A percentile compares a stretch with the other conserved stretches of the same genome.
phyloP scores from a whole-genome alignment of 2,797 vertebrate genomes.

The Eulemur coronatus region DNA sequence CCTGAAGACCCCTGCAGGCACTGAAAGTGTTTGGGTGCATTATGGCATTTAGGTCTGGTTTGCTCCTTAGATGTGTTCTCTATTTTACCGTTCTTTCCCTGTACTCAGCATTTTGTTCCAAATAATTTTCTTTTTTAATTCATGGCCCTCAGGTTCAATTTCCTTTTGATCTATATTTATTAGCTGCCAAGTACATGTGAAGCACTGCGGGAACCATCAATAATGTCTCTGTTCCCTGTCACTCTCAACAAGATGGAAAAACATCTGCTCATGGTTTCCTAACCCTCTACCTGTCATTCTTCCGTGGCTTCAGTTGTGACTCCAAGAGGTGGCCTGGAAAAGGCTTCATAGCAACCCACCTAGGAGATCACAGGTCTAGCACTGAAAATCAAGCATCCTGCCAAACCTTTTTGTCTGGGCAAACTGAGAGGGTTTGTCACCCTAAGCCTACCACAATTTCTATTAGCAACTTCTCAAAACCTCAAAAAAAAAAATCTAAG shows the following conservation, averaged over 20 bases:
- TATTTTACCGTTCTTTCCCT: conserved; percentile 10
- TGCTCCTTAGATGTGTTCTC: neutral
- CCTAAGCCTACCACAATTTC: neutral
- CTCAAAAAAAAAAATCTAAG: neutral
- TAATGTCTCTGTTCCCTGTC: conserved; percentile 20
- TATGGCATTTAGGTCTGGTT: neutral
- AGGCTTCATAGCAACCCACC: neutral
- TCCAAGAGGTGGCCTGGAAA: neutral
- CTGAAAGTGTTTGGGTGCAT: neutral
- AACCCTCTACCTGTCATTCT: neutral
- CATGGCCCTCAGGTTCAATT: conserved; percentile 24
- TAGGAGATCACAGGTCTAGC: neutral
- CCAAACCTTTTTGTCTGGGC: neutral
- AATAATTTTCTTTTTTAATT: conserved; percentile 47
- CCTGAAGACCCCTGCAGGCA: neutral
- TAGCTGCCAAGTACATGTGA: conserved; percentile 12
- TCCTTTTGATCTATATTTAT: conserved; percentile 43
- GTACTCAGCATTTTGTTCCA: conserved; percentile 9
- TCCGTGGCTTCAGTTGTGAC: neutral
- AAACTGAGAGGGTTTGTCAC: neutral
- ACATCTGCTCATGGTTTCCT: neutral
- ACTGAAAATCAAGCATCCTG: neutral
- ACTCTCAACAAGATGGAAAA: neutral
- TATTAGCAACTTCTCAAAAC: neutral
- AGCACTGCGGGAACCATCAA: neutral